These are phyloP conservation scores for Coelopa pilipes DNA, from an alignment of 2,888 invertebrate species.

Conservation along the genomic window DNA sequence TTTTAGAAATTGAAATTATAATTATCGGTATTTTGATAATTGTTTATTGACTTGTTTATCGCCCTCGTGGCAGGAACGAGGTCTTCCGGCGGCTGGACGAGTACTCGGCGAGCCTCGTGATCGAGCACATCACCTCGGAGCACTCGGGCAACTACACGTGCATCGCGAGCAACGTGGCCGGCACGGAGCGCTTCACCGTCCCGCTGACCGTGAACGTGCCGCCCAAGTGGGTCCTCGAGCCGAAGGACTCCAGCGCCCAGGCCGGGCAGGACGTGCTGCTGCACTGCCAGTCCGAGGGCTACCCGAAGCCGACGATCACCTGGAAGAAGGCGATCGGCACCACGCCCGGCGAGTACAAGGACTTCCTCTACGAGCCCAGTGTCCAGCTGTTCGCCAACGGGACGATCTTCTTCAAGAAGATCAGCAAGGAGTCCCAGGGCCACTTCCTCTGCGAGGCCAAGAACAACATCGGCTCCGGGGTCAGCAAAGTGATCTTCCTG, in stretches of 20 bases:
- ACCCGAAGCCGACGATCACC: conserved; percentile 86
- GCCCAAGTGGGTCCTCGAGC: conserved; percentile 89
- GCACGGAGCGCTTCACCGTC: conserved; percentile 80
- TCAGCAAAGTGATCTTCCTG: conserved; percentile 90
- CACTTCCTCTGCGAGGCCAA: conserved; percentile 94
- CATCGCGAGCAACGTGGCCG: conserved; percentile 86
- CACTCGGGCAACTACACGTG: conserved; percentile 94
- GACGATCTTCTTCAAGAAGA: conserved; percentile 82
- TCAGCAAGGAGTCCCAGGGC: conserved; percentile 88
- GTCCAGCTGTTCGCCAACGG: conserved; percentile 84
- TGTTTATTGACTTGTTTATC: too few species aligned
- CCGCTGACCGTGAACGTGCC: conserved; percentile 88
- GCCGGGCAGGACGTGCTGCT: conserved; percentile 85
- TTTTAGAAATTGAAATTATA: too few species aligned
- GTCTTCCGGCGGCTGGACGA: conserved; percentile 78
- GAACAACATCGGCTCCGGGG: conserved; percentile 89
- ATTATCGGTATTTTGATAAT: too few species aligned
- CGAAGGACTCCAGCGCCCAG: conserved; percentile 82
- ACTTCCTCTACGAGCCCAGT: conserved; percentile 82
- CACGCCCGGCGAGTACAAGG: conserved; percentile 83
- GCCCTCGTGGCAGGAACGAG: conserved; percentile 63
- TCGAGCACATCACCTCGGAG: conserved; percentile 84
- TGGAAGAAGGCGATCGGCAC: conserved; percentile 91
- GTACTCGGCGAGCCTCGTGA: conserved; percentile 86
- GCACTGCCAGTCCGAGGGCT: conserved; percentile 91